phyloP scores from a whole-genome alignment of 37 sponge, comb jelly and placozoan genomes.

The Axinella damicornis region DNA sequence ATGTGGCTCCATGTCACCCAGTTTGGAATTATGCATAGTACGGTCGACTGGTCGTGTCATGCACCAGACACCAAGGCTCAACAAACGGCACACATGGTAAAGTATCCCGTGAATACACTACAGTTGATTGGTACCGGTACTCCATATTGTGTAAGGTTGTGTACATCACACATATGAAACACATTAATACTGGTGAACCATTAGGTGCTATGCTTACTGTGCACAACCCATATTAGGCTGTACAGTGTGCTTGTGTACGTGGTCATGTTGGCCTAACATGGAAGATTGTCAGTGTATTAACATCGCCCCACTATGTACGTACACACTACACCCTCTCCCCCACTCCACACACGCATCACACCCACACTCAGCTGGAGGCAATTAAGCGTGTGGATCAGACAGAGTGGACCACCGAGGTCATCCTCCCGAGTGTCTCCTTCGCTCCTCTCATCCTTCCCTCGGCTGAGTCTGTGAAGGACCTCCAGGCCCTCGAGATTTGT shows the following conservation, averaged over 20 bases:
- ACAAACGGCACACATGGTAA: too few relatives aligned
- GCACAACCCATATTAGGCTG: too few relatives aligned
- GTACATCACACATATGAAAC: too few relatives aligned
- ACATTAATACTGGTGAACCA: too few relatives aligned
- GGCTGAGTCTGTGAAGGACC: constrained; percentile 43
- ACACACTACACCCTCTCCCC: neutral
- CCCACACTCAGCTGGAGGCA: constrained; percentile 64
- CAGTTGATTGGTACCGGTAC: too few relatives aligned
- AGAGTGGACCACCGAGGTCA: constrained; percentile 69
- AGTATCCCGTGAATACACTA: too few relatives aligned
- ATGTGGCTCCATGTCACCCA: too few relatives aligned
- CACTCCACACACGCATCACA: neutral
- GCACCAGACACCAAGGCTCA: too few relatives aligned
- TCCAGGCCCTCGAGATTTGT: constrained; percentile 55
- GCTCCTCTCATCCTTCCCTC: constrained; percentile 85
- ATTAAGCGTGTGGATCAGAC: constrained; percentile 49
- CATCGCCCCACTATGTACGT: constrained; percentile 10
- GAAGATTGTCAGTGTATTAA: constrained; percentile 25
- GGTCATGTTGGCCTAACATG: neutral
- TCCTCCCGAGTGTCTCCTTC: constrained; percentile 82
- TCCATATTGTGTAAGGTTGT: too few relatives aligned
- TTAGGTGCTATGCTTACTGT: too few relatives aligned
- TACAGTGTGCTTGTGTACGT: neutral
- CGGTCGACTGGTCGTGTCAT: too few relatives aligned
- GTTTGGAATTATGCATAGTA: too few relatives aligned